Percentiles rank a stretch among this genome's conserved stretches.
phyloP scores from a whole-genome alignment of 1,140 invertebrate species.

The Charaxes varanes region DNA sequence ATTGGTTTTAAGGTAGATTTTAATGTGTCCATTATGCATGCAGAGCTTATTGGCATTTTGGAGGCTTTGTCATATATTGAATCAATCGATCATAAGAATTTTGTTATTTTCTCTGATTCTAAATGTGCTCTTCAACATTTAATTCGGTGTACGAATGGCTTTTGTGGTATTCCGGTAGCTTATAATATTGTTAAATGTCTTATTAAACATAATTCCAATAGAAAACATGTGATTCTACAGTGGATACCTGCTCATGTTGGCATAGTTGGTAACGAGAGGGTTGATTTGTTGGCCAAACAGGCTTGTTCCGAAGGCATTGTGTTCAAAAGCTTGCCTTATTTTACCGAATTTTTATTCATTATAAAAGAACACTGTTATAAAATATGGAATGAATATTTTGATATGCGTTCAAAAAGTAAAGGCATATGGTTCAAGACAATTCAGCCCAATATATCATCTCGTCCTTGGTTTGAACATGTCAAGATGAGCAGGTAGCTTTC shows the following conservation, averaged over 20 bases:
- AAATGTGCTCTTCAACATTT: slow-evolving; percentile 10
- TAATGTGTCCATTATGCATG: slow-evolving; percentile 8
- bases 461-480: no score
- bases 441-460: no score
- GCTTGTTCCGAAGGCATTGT: no score
- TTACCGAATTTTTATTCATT: no score
- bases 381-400: no score
- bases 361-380: no score
- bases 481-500: no score
- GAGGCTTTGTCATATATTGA: slow-evolving; percentile 12
- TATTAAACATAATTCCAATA: background rate
- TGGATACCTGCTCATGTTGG: slow-evolving; percentile 14
- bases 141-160: slow-evolving; percentile 5
- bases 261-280: slow-evolving; percentile 3
- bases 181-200: slow-evolving; percentile 6
- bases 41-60: slow-evolving; percentile 10
- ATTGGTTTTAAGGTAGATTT: slow-evolving; percentile 5
- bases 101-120: slow-evolving; percentile 15
- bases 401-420: no score
- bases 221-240: slow-evolving; percentile 1
- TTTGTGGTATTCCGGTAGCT: slow-evolving; percentile 10
- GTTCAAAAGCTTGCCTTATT: no score
- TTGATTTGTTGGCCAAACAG: no score
- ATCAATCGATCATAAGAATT: slow-evolving; percentile 6
- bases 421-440: no score